phyloP scores from a whole-genome alignment of 2,888 invertebrate genomes.

The Pristionchus entomophagus region DNA sequence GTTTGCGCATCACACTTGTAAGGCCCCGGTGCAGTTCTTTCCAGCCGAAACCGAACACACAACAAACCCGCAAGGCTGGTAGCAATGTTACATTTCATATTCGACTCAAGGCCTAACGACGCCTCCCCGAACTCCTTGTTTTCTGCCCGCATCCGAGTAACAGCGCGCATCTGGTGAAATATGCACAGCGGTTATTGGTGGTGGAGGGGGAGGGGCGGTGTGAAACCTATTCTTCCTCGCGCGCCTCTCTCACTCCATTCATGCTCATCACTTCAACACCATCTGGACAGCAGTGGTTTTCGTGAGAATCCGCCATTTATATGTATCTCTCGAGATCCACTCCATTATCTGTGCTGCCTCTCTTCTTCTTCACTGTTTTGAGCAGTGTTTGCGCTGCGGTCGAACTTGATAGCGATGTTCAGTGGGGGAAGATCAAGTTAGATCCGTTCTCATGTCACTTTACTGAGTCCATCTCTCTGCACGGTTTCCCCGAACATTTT shows the following conservation, averaged over 20 bases:
- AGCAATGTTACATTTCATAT: not conserved
- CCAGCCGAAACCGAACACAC: no score
- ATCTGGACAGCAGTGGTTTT: not conserved
- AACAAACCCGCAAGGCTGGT: no score
- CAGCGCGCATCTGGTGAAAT: conserved; percentile 2
- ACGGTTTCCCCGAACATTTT: conserved; percentile 24
- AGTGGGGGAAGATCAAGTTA: conserved; percentile 15
- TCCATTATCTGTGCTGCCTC: not conserved
- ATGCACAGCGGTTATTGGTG: not conserved
- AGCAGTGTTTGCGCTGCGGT: not conserved
- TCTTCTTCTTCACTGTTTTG: not conserved
- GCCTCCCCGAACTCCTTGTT: not conserved
- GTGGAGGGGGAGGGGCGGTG: not conserved
- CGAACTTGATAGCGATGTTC: conserved; percentile 3
- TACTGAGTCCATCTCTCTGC: not conserved
- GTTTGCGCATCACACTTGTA: not conserved
- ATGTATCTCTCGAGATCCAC: not conserved
- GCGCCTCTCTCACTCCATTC: not conserved
- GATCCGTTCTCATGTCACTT: not conserved
- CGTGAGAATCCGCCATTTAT: not conserved
- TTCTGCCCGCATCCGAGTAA: no score
- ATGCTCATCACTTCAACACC: not conserved
- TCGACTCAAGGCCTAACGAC: not conserved
- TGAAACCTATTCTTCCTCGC: conserved; percentile 14
- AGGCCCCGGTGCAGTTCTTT: not conserved